phyloP scores from a whole-genome alignment of 2,888 invertebrate genomes.

The Drosophila buzzatii region DNA sequence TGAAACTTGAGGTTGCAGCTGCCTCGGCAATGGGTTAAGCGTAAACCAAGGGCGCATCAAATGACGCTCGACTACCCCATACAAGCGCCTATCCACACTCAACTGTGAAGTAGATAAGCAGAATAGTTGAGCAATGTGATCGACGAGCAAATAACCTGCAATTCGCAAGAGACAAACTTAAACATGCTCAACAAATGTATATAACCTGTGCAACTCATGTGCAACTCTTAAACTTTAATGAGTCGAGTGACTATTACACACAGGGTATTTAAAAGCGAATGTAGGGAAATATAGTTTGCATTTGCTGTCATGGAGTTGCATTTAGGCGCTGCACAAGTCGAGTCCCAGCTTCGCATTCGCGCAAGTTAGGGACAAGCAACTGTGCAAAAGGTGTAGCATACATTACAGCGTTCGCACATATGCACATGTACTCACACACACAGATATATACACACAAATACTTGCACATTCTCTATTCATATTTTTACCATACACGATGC shows the following conservation, averaged over 20 bases:
- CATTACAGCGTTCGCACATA: slow-evolving; percentile 6
- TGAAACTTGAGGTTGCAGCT: slow-evolving; percentile 31
- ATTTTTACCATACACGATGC: slow-evolving; percentile 3
- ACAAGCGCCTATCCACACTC: neutral
- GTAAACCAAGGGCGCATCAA: slow-evolving; percentile 16
- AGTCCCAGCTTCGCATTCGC: slow-evolving; percentile 2
- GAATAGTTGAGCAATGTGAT: neutral
- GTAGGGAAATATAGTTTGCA: too few relatives aligned
- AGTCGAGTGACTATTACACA: neutral
- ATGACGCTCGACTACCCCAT: slow-evolving; percentile 2
- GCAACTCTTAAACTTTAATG: neutral
- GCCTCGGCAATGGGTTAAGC: slow-evolving; percentile 24
- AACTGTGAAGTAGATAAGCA: slow-evolving; percentile 7
- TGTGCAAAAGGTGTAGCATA: slow-evolving; percentile 27
- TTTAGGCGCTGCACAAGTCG: slow-evolving; percentile 11
- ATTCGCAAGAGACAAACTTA: neutral
- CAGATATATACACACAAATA: neutral
- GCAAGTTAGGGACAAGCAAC: slow-evolving; percentile 1
- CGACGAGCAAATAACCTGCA: neutral
- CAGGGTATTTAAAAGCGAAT: slow-evolving; percentile 6
- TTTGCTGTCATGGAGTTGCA: slow-evolving; percentile 3
- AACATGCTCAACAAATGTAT: neutral
- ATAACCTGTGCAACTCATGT: neutral
- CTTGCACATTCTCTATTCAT: slow-evolving; percentile 10
- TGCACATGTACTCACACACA: neutral